These are phyloP conservation scores for Brachypalpus laphriformis DNA, from an alignment of 2,888 invertebrate species.

Conservation along the genomic window DNA sequence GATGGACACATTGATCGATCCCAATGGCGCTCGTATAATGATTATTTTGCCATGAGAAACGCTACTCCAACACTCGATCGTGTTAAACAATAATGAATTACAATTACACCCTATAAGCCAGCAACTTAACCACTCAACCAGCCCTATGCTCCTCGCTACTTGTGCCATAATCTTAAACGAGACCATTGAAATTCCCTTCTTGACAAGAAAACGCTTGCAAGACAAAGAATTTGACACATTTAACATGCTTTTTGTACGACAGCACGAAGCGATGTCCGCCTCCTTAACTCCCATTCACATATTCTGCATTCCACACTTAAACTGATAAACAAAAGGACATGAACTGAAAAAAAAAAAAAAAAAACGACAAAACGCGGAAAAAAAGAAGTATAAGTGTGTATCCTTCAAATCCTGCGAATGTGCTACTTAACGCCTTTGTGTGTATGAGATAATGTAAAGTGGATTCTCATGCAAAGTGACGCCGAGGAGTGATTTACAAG, in stretches of 20 bases:
- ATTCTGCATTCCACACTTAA: constrained; percentile 7
- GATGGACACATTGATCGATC: too few species aligned
- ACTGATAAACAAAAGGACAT: constrained; percentile 30
- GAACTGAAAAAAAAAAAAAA: background rate
- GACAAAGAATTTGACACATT: constrained; percentile 35
- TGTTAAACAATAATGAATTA: too few species aligned
- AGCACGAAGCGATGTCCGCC: background rate
- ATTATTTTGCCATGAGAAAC: too few species aligned
- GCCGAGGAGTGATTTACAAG: constrained; percentile 68
- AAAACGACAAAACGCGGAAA: background rate
- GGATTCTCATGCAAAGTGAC: constrained; percentile 59
- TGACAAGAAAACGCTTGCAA: constrained; percentile 9
- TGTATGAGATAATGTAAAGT: constrained; percentile 60
- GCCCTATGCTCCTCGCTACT: background rate
- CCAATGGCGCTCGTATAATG: too few species aligned
- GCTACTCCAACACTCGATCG: too few species aligned
- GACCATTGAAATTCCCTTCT: constrained; percentile 12
- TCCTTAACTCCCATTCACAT: background rate
- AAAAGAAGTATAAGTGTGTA: constrained; percentile 10
- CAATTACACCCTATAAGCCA: too few species aligned
- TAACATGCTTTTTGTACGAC: constrained; percentile 7
- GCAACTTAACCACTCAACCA: background rate
- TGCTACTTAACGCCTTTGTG: constrained; percentile 54
- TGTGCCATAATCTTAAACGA: background rate
- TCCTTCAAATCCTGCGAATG: constrained; percentile 47